Conservation (phyloP, 2,888 invertebrate species). For the Ichneumoninae sp. region DNA sequence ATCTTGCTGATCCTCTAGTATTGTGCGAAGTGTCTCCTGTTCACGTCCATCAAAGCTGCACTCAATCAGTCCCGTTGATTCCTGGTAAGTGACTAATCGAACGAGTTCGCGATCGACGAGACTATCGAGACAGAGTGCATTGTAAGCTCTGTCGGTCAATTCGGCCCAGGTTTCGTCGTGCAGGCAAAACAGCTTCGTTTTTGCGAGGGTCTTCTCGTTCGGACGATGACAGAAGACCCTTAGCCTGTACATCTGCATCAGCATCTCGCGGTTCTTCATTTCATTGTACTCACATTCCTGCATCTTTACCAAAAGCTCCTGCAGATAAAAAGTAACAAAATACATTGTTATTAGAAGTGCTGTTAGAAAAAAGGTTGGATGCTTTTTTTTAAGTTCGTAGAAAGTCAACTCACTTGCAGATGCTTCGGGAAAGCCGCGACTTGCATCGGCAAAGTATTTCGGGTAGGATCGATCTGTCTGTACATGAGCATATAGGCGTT, state of each 20-base stretch:
- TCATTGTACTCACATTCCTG: conserved; percentile 85
- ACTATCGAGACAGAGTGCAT: conserved; percentile 86
- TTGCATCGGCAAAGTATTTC: conserved; percentile 88
- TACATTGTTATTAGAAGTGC: not conserved
- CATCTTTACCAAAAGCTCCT: conserved; percentile 88
- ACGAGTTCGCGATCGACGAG: conserved; percentile 88
- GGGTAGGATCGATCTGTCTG: conserved; percentile 89
- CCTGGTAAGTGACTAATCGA: conserved; percentile 90
- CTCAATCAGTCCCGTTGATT: conserved; percentile 87
- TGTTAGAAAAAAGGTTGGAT: not conserved
- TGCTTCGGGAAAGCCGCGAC: conserved; percentile 91
- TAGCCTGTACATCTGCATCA: conserved; percentile 88
- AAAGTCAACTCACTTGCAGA: conserved; percentile 85
- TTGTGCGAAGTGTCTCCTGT: conserved; percentile 83
- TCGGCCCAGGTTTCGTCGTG: conserved; percentile 87
- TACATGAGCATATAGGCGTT: conserved; percentile 97
- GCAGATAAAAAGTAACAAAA: conserved; percentile 52
- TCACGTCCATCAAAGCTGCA: conserved; percentile 88
- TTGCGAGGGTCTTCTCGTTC: conserved; percentile 85
- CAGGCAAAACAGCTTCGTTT: conserved; percentile 87
- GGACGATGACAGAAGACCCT: conserved; percentile 89
- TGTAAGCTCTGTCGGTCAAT: conserved; percentile 87
- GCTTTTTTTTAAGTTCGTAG: not conserved
- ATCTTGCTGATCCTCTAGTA: conserved; percentile 81
- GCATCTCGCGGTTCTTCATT: conserved; percentile 86